Evolutionary conservation across 2,797 vertebrate species (phyloP).

Genomic region (Pseudochaenichthys georgianus): DNA sequence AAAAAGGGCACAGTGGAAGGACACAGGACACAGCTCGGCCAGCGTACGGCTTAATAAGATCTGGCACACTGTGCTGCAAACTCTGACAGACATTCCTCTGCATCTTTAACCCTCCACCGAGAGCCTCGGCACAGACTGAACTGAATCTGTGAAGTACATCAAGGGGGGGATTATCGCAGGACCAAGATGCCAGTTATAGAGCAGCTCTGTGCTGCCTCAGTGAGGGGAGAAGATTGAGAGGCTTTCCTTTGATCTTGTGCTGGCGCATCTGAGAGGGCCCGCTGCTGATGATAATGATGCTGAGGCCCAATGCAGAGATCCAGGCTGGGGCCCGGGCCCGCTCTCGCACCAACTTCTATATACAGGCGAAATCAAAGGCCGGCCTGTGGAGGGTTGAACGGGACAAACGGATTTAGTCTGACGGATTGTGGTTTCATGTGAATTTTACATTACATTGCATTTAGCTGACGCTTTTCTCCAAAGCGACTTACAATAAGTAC

Average conservation of each 20-base stretch:
- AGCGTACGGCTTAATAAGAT: constrained; percentile 61
- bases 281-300: constrained; percentile 79
- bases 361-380: constrained; percentile 54
- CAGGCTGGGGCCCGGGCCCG: constrained; percentile 54
- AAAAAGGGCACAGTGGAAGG: constrained; percentile 41
- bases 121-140: constrained; percentile 68
- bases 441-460: constrained; percentile 35
- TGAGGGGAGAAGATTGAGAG: constrained; percentile 81
- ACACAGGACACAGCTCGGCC: constrained; percentile 14
- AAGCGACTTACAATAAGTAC: no score
- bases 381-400: constrained; percentile 60
- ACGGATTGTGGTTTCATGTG: constrained; percentile 63
- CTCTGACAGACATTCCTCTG: constrained; percentile 77
- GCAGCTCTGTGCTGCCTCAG: constrained; percentile 78
- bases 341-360: constrained; percentile 45
- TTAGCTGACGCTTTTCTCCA: no score
- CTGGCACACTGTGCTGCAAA: constrained; percentile 64
- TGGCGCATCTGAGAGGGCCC: constrained; percentile 75
- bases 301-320: constrained; percentile 64
- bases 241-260: constrained; percentile 81
- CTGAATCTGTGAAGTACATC: constrained; percentile 78
- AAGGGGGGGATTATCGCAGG: constrained; percentile 82
- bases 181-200: constrained; percentile 81
- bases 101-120: constrained; percentile 79
- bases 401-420: constrained; percentile 75